These are phyloP conservation scores for Sphenodon punctatus DNA, from an alignment of 2,797 vertebrate species.

Conservation along the genomic window DNA sequence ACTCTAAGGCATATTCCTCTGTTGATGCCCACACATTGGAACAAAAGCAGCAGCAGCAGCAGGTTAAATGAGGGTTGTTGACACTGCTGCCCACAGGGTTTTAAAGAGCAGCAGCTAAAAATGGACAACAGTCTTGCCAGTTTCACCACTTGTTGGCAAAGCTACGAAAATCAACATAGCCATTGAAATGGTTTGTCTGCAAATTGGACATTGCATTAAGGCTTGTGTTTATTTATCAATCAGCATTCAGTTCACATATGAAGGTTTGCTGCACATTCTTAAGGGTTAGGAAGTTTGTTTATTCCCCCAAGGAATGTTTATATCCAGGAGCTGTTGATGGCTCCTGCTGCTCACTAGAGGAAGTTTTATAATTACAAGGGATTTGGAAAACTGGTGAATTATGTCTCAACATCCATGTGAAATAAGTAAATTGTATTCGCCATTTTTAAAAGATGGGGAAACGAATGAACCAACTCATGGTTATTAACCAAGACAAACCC, in stretches of 20 bases:
- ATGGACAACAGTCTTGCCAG: background rate
- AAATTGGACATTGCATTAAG: background rate
- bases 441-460: background rate
- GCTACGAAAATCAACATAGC: background rate
- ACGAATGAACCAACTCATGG: background rate
- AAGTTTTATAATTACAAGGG: too few relatives aligned
- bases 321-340: background rate
- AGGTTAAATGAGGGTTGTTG: background rate
- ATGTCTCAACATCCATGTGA: background rate
- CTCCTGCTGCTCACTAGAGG: background rate
- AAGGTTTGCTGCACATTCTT: background rate
- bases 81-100: rapidly evolving
- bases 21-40: background rate
- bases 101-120: background rate
- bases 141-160: background rate
- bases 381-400: too few relatives aligned
- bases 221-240: background rate
- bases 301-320: background rate
- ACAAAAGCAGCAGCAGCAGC: background rate
- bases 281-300: background rate
- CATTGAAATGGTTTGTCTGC: background rate
- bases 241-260: background rate
- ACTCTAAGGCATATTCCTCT: background rate
- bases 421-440: background rate
- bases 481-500: background rate